Base-by-base conservation (phyloP, 1,140 invertebrate genomes). In the Brachionus rotundiformis region DNA sequence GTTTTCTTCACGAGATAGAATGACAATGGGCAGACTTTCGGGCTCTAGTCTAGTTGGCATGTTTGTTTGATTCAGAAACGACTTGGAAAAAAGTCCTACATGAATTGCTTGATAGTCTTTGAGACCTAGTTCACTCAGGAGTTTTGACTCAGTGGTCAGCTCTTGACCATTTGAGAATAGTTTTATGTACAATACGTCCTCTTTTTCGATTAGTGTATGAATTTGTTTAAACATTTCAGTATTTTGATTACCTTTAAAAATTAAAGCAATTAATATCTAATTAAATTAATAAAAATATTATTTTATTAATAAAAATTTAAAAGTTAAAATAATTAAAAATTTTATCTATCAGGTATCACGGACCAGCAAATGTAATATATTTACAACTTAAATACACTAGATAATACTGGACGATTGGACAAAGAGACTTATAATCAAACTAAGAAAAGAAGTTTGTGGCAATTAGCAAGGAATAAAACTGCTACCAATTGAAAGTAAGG, bases 81-180 rank as follows among this genome's bases (percentile, higher is more conserved):
- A 54, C 5, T 73, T 73, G n/a, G 68, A 44, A n/a, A 73, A 63
- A 11, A 63, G 29, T 7, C 8, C 31, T 10, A 79, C 29, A n/a
- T 79, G 76, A 25, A 79, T 63, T 36, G 16, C 59, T 27, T 79
- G 76, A 5, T 61, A 13, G 33, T 36, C 31, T 41, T 79, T 79
- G 44, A 79, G 47, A 25, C 76, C 76, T 3, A 54, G 23, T 39
- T 79, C 76, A 23, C 31, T 36, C 19, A 79, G 19, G 2, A 63
- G 76, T 25, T 79, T 79, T 19, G 76, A 79, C 8, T 79, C 76
- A n/a, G 16, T 73, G 25, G 16, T 44, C 10, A 73, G 3, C 36
- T 73, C 68, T 29, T 73, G 68, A 10, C 36, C 36, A 11, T 29
- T 29, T 29, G 68, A 19, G 13, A 41, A 73, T 11, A 73, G 23